These are phyloP conservation scores for Drosophila subquinaria DNA, from an alignment of 2,888 invertebrate genomes.

Conservation along the genomic window DNA sequence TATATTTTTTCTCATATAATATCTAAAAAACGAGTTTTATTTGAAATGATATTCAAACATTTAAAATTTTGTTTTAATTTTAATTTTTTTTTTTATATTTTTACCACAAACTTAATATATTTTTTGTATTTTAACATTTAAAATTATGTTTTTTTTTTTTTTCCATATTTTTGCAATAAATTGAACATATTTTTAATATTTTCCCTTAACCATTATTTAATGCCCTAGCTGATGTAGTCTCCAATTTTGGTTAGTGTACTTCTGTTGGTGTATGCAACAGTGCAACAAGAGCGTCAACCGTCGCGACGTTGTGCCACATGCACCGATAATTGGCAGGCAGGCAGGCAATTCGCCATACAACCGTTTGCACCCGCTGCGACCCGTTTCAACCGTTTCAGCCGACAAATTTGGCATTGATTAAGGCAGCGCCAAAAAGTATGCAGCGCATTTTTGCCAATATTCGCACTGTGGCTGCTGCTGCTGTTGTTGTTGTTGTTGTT, in stretches of 20 bases:
- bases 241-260: not conserved
- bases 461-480: conserved; percentile 2
- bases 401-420: conserved; percentile 65
- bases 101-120: too few species aligned
- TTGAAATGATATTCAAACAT: too few species aligned
- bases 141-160: not conserved
- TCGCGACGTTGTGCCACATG: conserved; percentile 16
- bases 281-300: conserved; percentile 8
- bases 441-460: conserved; percentile 47
- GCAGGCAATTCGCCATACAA: conserved; percentile 30
- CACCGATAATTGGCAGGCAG: conserved; percentile 50
- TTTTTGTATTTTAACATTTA: too few species aligned
- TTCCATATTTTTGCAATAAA: not conserved
- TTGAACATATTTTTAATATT: not conserved
- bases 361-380: conserved; percentile 16
- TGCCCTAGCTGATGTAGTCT: not conserved
- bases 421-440: conserved; percentile 63
- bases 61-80: too few species aligned
- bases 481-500: conserved; percentile 15
- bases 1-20: too few species aligned
- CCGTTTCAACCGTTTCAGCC: conserved; percentile 24
- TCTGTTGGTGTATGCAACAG: not conserved
- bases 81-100: too few species aligned
- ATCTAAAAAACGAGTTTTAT: too few species aligned
- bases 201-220: not conserved